phyloP scores from a whole-genome alignment of 2,113 vertebrate genomes.

The Numenius arquata region DNA sequence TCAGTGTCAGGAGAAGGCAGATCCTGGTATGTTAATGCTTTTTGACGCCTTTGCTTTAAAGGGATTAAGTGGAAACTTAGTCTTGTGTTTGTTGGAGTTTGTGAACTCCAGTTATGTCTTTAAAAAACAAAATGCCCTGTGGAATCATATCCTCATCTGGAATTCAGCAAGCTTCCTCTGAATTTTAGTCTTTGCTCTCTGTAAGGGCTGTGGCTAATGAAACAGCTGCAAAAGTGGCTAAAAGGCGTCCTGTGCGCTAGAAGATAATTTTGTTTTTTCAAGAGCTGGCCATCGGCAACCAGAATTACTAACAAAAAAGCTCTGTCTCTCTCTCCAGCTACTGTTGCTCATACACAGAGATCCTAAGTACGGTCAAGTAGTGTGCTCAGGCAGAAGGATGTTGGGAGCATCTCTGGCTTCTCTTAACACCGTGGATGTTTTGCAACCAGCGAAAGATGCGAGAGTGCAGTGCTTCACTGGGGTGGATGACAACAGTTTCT shows the following conservation, averaged over 20 bases:
- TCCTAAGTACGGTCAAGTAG: background rate
- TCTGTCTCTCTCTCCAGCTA: background rate
- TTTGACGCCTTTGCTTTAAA: background rate
- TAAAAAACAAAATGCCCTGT: background rate
- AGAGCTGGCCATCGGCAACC: background rate
- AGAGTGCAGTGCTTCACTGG: background rate
- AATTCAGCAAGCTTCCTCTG: background rate
- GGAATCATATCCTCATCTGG: background rate
- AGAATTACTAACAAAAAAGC: background rate
- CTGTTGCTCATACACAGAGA: background rate
- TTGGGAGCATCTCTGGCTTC: background rate
- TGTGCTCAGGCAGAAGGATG: background rate
- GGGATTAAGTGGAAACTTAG: background rate
- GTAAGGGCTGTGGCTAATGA: background rate
- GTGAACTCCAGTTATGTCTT: background rate
- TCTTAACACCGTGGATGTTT: background rate
- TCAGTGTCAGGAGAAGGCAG: background rate
- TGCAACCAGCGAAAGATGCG: fast-evolving
- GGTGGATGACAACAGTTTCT: background rate
- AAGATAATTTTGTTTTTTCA: background rate
- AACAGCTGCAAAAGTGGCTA: background rate
- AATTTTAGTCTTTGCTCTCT: background rate
- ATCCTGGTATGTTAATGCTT: background rate
- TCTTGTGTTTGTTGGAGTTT: background rate
- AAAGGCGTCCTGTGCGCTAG: background rate